A percentile compares a stretch with the other conserved stretches of the same genome.
Conservation (phyloP, 1,140 invertebrate genomes). For the Patella vulgata region DNA sequence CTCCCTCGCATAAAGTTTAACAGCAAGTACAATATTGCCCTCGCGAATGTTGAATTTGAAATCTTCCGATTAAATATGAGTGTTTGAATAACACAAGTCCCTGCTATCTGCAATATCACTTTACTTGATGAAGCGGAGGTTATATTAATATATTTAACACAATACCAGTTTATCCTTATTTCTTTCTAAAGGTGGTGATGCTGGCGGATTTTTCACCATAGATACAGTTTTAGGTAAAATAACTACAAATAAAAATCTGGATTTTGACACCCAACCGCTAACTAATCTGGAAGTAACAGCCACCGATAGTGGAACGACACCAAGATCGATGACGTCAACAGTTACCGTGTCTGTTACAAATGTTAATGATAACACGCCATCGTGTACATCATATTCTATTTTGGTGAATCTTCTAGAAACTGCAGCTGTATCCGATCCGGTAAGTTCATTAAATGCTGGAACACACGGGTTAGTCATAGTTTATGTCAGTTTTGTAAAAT, state of each 20-base stretch:
- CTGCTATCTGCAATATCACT: no score
- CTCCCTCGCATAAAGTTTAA: no score
- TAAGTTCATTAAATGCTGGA: no score
- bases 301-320: conserved; percentile 28
- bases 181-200: conserved; percentile 35
- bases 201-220: conserved; percentile 29
- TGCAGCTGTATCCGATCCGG: background rate
- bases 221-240: conserved; percentile 24
- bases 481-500: no score
- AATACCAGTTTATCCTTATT: no score
- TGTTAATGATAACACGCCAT: conserved; percentile 43
- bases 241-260: conserved; percentile 16
- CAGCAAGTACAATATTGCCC: no score
- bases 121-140: no score
- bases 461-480: no score
- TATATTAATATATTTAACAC: no score
- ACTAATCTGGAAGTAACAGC: conserved; percentile 30
- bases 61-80: no score
- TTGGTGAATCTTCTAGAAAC: conserved; percentile 8
- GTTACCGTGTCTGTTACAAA: conserved; percentile 34
- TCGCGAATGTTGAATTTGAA: no score
- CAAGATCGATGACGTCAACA: conserved; percentile 15
- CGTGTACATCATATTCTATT: conserved; percentile 16
- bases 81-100: no score
- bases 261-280: conserved; percentile 16